Conservation (phyloP, 2,113 vertebrate genomes). For the Paraplagusia blochii region DNA sequence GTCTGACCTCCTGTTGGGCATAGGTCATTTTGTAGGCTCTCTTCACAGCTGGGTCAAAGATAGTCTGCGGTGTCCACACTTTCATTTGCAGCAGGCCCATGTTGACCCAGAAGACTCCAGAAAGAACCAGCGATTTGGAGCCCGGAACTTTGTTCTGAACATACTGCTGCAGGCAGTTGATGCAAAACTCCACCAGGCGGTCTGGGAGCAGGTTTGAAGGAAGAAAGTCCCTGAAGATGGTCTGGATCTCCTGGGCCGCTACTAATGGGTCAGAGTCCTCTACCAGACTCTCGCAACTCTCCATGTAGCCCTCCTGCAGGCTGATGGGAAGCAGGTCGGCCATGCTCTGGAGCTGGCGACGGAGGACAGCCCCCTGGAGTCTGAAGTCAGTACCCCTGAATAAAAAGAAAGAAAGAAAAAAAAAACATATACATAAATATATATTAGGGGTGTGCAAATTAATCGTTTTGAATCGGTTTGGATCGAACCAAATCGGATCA, state of each 20-base stretch:
- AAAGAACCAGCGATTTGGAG: slow-evolving; percentile 68
- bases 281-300: slow-evolving; percentile 80
- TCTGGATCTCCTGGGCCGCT: slow-evolving; percentile 81
- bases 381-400: slow-evolving; percentile 79
- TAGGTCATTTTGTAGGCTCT: slow-evolving; percentile 91
- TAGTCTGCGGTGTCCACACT: slow-evolving; percentile 88
- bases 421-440: too few relatives aligned
- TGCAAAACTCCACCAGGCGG: slow-evolving; percentile 79
- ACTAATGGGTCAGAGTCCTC: slow-evolving; percentile 67
- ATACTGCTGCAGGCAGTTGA: slow-evolving; percentile 84
- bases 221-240: slow-evolving; percentile 76
- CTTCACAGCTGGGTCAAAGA: slow-evolving; percentile 93
- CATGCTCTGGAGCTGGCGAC: slow-evolving; percentile 81
- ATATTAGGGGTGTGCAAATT: too few relatives aligned
- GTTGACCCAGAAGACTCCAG: slow-evolving; percentile 90
- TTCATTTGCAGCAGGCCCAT: slow-evolving; percentile 91
- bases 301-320: slow-evolving; percentile 79
- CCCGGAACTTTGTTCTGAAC: slow-evolving; percentile 75
- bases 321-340: slow-evolving; percentile 80
- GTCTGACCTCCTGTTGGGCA: slow-evolving; percentile 86
- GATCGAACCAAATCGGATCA: too few relatives aligned
- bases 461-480: too few relatives aligned
- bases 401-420: background rate
- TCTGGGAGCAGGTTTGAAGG: slow-evolving; percentile 79
- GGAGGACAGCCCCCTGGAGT: slow-evolving; percentile 83